Evolutionary conservation across 2,888 invertebrate species (phyloP).

Genomic region (Tetranychus truncatus): DNA sequence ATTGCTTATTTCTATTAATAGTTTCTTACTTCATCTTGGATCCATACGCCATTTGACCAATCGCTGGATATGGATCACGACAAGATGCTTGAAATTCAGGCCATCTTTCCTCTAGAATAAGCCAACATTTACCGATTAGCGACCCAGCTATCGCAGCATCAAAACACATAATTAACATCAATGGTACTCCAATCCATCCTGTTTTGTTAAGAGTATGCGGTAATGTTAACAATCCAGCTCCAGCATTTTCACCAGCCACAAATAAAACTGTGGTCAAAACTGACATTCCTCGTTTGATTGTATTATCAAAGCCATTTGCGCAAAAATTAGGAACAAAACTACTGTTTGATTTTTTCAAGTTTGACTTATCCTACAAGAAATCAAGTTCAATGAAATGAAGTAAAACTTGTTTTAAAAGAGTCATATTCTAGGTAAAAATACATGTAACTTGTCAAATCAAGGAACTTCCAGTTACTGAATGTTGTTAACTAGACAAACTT

Average conservation of each 20-base stretch:
- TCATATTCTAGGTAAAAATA: too few relatives aligned
- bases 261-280: slow-evolving; percentile 9
- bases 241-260: slow-evolving; percentile 15
- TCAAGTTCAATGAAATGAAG: background rate
- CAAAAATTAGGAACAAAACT: background rate
- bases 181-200: slow-evolving; percentile 11
- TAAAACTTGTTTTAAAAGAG: too few relatives aligned
- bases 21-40: background rate
- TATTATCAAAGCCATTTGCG: background rate
- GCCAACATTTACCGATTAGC: slow-evolving; percentile 46
- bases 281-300: background rate
- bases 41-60: slow-evolving; percentile 61
- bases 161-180: background rate
- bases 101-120: slow-evolving; percentile 49
- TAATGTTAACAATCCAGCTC: background rate
- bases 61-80: slow-evolving; percentile 64
- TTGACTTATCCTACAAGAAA: background rate
- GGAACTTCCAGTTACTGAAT: too few relatives aligned
- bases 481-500: too few relatives aligned
- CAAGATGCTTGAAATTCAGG: slow-evolving; percentile 39
- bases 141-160: background rate
- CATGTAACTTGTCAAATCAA: too few relatives aligned
- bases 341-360: background rate
- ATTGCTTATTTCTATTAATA: background rate
- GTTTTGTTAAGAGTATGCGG: background rate